phyloP scores from a whole-genome alignment of 2,113 vertebrate genomes.

The Labrus mixtus region DNA sequence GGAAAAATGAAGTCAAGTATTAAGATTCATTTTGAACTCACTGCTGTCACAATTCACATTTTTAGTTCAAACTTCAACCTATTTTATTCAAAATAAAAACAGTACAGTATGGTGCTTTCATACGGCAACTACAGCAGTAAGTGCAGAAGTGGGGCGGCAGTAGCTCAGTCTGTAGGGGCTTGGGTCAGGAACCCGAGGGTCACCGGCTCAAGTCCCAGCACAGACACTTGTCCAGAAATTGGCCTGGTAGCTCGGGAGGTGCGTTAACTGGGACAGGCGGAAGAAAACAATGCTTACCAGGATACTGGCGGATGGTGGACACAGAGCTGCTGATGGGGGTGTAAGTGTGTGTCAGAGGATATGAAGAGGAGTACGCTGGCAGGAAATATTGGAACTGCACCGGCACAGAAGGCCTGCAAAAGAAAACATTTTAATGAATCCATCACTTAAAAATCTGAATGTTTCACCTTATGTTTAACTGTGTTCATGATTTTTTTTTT shows the following conservation, averaged over 20 bases:
- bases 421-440: constrained; percentile 5
- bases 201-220: too few relatives aligned
- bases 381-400: constrained; percentile 98
- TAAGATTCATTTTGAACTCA: neutral
- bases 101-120: too few relatives aligned
- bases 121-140: too few relatives aligned
- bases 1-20: neutral
- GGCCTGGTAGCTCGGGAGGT: too few relatives aligned
- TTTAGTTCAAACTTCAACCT: neutral
- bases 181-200: too few relatives aligned
- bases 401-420: constrained; percentile 89
- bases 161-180: too few relatives aligned
- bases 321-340: constrained; percentile 97
- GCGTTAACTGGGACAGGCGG: too few relatives aligned
- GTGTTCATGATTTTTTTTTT: too few relatives aligned
- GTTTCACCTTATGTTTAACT: too few relatives aligned
- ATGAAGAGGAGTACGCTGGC: constrained; percentile 92
- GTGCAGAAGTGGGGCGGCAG: too few relatives aligned
- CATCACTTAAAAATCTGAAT: constrained; percentile 37
- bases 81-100: too few relatives aligned
- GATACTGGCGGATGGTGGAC: constrained; percentile 95
- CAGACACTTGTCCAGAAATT: too few relatives aligned
- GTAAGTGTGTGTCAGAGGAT: constrained; percentile 94
- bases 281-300: constrained; percentile 83
- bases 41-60: neutral